Conservation (phyloP, 30 jellyfish, hydroid and myxozoan genomes). For the Cassiopea xamachana region DNA sequence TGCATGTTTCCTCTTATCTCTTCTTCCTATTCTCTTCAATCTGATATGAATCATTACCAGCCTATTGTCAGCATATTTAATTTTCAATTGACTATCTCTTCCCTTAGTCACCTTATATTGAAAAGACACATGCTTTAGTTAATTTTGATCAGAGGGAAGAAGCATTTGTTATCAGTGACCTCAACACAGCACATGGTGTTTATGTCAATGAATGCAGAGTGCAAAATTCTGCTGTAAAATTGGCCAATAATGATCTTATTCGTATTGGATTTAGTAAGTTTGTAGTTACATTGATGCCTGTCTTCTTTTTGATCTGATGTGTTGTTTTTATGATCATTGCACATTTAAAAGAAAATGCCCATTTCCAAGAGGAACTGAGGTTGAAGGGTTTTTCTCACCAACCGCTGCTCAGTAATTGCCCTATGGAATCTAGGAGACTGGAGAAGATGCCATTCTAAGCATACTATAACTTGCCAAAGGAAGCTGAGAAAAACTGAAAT, state of each 20-base stretch:
- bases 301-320: background rate
- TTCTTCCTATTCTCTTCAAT: background rate
- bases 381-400: too few species aligned
- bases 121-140: conserved; percentile 65
- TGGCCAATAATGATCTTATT: conserved; percentile 84
- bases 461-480: too few species aligned
- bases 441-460: too few species aligned
- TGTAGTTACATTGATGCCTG: background rate
- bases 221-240: conserved; percentile 79
- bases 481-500: too few species aligned
- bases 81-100: background rate
- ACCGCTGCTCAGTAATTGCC: too few species aligned
- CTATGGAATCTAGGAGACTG: too few species aligned
- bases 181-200: conserved; percentile 86
- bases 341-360: too few species aligned
- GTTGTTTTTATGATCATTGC: too few species aligned
- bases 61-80: background rate
- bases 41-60: background rate
- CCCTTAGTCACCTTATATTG: conserved; percentile 72
- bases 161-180: conserved; percentile 72
- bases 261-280: conserved; percentile 90
- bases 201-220: conserved; percentile 91
- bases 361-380: too few species aligned
- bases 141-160: conserved; percentile 35
- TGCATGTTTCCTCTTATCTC: too few species aligned